Base-by-base conservation (phyloP, 2,797 vertebrate genomes). In the Carapus acus region DNA sequence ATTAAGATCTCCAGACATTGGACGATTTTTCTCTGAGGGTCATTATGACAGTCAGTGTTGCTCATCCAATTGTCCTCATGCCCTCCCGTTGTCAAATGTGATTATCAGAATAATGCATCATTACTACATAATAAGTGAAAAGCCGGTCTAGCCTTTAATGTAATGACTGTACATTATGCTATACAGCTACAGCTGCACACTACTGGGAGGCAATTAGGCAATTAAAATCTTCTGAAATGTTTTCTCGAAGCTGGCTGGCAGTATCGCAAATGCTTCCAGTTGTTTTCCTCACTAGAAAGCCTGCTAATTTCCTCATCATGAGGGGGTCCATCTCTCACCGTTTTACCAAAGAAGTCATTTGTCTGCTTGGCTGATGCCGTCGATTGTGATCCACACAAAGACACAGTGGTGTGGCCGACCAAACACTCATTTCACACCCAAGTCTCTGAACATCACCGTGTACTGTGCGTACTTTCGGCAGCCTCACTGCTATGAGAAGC, bases 371-470 rank as follows among this genome's bases (percentile, higher is more conserved):
- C 8, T 14, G 9, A 11, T 12, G 23, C 23, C 1, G 2, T 34
- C 24, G 18, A 15, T 42, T 18, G 18, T 16, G 34, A 14, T 62
- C 39, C 40, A 49, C 27, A 49, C 48, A 43, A 43, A 17, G 41
- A 7, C 14, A 24, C n/a, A 24, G 4, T 9, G 14, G 24, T 23
- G 24, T 16, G 38, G 38, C 3, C 9, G 40, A 34, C 13, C 16
- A 16, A 21, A 19, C 19, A 8, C 40, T 37, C 29, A n/a, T 39
- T 24, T 17, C 48, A 49, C 11, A 19, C 21, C 31, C 11, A 13
- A n/a, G n/a, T n/a, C n/a, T n/a, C n/a, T n/a, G n/a, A n/a, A n/a
- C n/a, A n/a, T n/a, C n/a, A 4, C 24, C 9, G 24, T 27, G 24
- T 27, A 5, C 9, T 5, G 24, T 27, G 24, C 9, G 24, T 27